Percentiles rank a stretch among this genome's conserved stretches.
Evolutionary conservation across 2,888 invertebrate genomes (phyloP).

Genomic region (Arge pagana): DNA sequence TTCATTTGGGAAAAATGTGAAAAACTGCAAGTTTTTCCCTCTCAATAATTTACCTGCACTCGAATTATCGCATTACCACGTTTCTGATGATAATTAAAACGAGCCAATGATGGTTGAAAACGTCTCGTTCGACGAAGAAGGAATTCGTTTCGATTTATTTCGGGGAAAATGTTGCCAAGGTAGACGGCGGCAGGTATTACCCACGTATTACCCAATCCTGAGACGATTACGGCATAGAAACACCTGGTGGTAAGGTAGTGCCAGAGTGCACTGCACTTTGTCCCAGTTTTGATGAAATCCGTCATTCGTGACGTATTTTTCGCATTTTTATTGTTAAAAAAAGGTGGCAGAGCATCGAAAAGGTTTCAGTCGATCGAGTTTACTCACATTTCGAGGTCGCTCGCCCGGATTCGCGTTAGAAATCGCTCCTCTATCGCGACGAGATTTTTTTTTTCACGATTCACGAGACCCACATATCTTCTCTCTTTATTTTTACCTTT

Average conservation of each 20-base stretch:
- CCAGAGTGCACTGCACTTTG: conserved; percentile 59
- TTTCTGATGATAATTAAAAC: too few species aligned
- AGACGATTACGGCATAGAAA: conserved; percentile 57
- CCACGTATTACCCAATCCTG: conserved; percentile 49
- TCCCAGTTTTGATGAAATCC: conserved; percentile 57
- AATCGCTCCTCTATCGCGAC: conserved; percentile 28
- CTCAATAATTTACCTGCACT: too few species aligned
- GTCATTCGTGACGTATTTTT: conserved; percentile 57
- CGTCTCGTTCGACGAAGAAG: too few species aligned
- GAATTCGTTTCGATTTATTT: not conserved
- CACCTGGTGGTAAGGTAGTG: conserved; percentile 57
- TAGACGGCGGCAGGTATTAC: conserved; percentile 30
- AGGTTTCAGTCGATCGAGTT: conserved; percentile 28
- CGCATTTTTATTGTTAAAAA: conserved; percentile 46
- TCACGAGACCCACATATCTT: conserved; percentile 30
- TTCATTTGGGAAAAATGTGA: too few species aligned
- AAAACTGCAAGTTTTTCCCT: too few species aligned
- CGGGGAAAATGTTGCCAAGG: not conserved
- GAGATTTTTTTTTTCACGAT: conserved; percentile 25
- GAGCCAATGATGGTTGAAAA: too few species aligned
- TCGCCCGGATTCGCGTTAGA: too few species aligned
- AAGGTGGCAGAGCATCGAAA: not conserved
- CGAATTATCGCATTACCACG: too few species aligned
- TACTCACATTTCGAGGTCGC: conserved; percentile 42
- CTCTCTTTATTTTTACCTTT: conserved; percentile 27